phyloP scores from a whole-genome alignment of 2,113 vertebrate genomes.

The Lagopus muta region DNA sequence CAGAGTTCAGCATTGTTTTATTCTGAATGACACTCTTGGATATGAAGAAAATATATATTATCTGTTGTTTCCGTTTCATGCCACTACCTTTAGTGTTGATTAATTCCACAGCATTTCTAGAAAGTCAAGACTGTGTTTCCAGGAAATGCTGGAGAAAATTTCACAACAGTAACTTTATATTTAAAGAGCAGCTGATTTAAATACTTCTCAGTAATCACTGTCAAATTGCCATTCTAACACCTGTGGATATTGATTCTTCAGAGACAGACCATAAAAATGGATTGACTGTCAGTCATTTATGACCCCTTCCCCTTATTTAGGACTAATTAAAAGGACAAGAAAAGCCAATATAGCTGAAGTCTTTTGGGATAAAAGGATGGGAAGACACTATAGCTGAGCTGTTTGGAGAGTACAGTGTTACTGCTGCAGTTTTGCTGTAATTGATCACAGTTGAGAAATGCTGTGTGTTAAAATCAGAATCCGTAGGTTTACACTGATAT shows the following conservation, averaged over 20 bases:
- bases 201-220: not conserved
- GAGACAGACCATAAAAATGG: not conserved
- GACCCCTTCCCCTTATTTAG: not conserved
- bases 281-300: not conserved
- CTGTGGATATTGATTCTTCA: not conserved
- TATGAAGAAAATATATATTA: not conserved
- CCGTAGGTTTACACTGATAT: not conserved
- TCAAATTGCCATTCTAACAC: not conserved
- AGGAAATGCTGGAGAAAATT: not conserved
- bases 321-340: not conserved
- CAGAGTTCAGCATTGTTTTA: not conserved
- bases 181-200: not conserved
- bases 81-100: not conserved
- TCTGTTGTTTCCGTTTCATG: slow-evolving; percentile 11
- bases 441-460: not conserved
- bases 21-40: not conserved
- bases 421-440: not conserved
- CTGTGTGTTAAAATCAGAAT: not conserved
- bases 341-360: not conserved
- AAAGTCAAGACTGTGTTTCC: not conserved
- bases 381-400: not conserved
- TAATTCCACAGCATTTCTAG: not conserved
- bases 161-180: not conserved
- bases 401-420: not conserved
- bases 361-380: not conserved